Evolutionary conservation across 2,113 vertebrate genomes (phyloP).

Genomic region (Phylloscopus trochilus): DNA sequence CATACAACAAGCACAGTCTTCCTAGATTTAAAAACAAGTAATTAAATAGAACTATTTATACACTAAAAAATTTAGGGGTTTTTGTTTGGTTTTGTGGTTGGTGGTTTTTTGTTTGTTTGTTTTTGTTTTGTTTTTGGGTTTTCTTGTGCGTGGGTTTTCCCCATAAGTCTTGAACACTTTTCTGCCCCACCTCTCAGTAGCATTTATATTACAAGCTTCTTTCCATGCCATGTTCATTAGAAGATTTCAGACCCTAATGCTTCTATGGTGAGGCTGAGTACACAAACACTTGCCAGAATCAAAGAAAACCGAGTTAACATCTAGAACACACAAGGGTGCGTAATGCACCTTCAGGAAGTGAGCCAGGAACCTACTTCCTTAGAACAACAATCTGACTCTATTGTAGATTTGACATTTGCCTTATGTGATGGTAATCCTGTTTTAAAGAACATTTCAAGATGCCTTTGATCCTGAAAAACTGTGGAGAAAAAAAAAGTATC

Average conservation of each 20-base stretch:
- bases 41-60: not conserved
- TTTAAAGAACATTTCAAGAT: not conserved
- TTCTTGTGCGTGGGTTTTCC: not conserved
- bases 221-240: not conserved
- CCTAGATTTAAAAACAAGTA: not conserved
- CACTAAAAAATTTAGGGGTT: not conserved
- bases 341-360: slow-evolving; percentile 4
- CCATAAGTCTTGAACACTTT: not conserved
- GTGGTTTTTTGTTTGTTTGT: too few species aligned
- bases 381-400: not conserved
- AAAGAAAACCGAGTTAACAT: not conserved
- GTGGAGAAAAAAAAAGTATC: accelerated
- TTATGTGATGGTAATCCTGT: not conserved
- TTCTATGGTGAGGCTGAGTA: not conserved
- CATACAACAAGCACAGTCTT: not conserved
- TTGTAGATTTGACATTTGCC: not conserved
- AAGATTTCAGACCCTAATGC: not conserved
- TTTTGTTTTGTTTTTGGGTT: too few species aligned
- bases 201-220: not conserved
- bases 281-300: not conserved
- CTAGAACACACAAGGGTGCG: not conserved
- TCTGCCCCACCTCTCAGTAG: not conserved
- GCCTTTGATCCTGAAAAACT: not conserved
- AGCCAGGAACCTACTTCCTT: not conserved
- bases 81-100: not conserved